Evolutionary conservation across 2,888 invertebrate genomes (phyloP).

Genomic region (Mechanitis mazaeus): DNA sequence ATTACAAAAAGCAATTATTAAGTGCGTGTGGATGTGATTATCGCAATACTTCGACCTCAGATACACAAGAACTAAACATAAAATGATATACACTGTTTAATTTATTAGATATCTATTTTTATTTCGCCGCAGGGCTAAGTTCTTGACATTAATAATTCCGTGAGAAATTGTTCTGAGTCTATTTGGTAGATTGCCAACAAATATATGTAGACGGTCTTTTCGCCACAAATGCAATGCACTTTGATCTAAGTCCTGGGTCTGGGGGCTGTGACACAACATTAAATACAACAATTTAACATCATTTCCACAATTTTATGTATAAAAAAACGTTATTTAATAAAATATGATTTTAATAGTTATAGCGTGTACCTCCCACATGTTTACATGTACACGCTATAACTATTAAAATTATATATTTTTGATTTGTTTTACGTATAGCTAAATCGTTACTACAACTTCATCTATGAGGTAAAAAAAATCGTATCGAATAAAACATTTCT

Average conservation of each 20-base stretch:
- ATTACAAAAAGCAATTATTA: too few relatives aligned
- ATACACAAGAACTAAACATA: too few relatives aligned
- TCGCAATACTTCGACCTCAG: too few relatives aligned
- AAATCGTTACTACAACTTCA: too few relatives aligned
- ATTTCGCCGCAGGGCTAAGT: constrained; percentile 30
- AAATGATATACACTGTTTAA: neutral
- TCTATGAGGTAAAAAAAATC: neutral
- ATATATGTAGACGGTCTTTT: constrained; percentile 35
- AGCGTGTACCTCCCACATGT: too few relatives aligned
- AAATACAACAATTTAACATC: neutral
- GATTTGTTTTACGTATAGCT: too few relatives aligned
- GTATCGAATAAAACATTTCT: too few relatives aligned
- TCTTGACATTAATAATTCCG: constrained; percentile 35
- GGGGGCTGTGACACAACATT: constrained; percentile 1
- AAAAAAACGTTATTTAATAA: too few relatives aligned
- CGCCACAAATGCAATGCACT: constrained; percentile 32
- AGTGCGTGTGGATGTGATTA: too few relatives aligned
- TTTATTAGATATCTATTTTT: constrained; percentile 15
- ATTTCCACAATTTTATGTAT: neutral
- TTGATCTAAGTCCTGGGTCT: constrained; percentile 14
- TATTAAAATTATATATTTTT: too few relatives aligned
- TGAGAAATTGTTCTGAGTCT: constrained; percentile 30
- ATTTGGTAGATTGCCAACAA: constrained; percentile 34
- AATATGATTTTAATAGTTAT: too few relatives aligned
- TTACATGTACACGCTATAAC: too few relatives aligned